These are phyloP conservation scores for Trichechus manatus DNA, from an alignment of 2,113 vertebrate genomes.

Conservation along the genomic window DNA sequence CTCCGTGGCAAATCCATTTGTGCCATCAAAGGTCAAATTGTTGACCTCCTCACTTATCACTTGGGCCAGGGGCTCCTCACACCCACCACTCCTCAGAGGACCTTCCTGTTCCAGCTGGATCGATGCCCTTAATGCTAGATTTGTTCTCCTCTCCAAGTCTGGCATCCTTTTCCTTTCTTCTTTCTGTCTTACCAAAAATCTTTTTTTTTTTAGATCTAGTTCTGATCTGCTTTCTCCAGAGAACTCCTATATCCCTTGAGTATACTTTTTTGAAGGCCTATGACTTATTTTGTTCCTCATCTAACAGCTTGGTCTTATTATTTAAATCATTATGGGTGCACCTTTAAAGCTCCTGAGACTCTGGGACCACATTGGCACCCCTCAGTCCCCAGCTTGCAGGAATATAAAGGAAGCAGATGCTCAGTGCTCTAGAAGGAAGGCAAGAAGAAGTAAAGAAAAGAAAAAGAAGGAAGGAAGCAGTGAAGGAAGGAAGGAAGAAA, in stretches of 20 bases:
- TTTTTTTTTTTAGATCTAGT: background rate
- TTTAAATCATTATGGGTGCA: background rate
- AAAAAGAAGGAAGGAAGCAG: background rate
- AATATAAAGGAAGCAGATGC: background rate
- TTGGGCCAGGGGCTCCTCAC: background rate
- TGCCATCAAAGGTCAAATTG: background rate
- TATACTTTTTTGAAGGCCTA: background rate
- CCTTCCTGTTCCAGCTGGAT: background rate
- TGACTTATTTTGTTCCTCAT: background rate
- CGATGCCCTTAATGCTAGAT: background rate
- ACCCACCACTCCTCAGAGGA: background rate
- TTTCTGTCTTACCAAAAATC: background rate
- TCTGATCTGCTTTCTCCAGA: slow-evolving; percentile 4
- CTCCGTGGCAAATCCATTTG: background rate
- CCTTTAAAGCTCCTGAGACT: background rate
- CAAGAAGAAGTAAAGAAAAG: background rate
- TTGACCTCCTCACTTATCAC: background rate
- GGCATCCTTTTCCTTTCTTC: background rate
- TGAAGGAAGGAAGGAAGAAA: background rate
- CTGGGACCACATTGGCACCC: background rate
- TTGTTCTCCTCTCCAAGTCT: background rate
- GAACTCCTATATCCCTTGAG: background rate
- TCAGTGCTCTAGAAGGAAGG: background rate
- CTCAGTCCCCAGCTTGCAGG: background rate
- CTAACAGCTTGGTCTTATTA: slow-evolving; percentile 20